A percentile compares a stretch with the other conserved stretches of the same genome.
Evolutionary conservation across 1,140 invertebrate genomes (phyloP).

Genomic region (Pseudomyrmex dendroicus): DNA sequence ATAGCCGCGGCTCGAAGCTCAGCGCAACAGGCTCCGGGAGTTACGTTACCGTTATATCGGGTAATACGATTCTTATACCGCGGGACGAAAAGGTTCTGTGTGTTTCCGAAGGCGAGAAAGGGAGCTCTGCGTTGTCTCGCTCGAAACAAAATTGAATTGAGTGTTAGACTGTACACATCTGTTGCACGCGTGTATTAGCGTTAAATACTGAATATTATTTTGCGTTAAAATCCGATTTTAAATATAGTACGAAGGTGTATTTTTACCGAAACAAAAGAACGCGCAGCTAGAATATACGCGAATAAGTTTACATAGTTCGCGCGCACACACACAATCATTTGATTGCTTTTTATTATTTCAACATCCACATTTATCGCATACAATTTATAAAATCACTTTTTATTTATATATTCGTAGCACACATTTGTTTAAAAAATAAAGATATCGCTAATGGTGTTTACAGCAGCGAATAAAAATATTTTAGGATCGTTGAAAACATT

Average conservation of each 20-base stretch:
- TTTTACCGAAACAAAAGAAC: neutral
- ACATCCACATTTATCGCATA: no score
- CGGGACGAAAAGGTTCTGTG: conserved; percentile 20
- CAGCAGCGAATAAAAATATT: neutral
- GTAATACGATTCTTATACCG: conserved; percentile 50
- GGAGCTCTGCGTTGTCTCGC: neutral
- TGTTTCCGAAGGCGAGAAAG: neutral
- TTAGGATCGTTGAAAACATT: neutral
- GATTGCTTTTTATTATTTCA: no score
- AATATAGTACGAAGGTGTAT: no score
- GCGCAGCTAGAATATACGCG: no score
- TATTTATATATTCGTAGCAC: no score
- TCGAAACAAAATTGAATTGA: conserved; percentile 2
- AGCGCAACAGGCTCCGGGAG: conserved; percentile 34
- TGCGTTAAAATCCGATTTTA: no score
- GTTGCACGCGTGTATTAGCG: neutral
- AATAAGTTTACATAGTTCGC: no score
- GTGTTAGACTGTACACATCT: neutral
- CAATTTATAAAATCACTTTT: no score
- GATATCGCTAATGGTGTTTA: no score
- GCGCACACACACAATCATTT: no score
- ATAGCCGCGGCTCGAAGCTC: conserved; percentile 43
- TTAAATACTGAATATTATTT: neutral
- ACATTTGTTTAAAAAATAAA: no score
- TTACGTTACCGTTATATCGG: conserved; percentile 26